Conservation (phyloP, 2,113 vertebrate genomes). For the Sclerurus mexicanus region DNA sequence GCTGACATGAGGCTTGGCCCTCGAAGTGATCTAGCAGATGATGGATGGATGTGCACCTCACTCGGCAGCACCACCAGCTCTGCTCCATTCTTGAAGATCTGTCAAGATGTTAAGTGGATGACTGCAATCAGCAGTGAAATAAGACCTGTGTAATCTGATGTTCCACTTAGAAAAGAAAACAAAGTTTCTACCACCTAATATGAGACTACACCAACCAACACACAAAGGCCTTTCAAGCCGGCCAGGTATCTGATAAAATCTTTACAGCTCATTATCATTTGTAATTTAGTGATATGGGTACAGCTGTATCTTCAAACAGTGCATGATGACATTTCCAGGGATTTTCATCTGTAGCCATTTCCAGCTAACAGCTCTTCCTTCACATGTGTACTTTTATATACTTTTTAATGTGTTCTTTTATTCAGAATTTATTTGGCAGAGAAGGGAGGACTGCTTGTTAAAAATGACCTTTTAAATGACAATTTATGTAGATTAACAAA, state of each 20-base stretch:
- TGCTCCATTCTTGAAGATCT: conserved; percentile 81
- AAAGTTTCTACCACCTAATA: conserved; percentile 66
- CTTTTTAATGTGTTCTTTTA: background rate
- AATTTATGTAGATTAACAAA: background rate
- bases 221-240: conserved; percentile 57
- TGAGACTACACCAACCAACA: conserved; percentile 50
- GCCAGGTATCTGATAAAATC: conserved; percentile 76
- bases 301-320: conserved; percentile 58
- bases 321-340: conserved; percentile 61
- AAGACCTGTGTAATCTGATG: conserved; percentile 90
- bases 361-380: background rate
- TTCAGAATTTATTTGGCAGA: background rate
- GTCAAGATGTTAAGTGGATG: conserved; percentile 90
- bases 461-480: background rate
- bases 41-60: conserved; percentile 82
- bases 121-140: conserved; percentile 88
- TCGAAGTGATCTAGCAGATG: conserved; percentile 83
- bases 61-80: conserved; percentile 72
- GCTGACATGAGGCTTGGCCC: conserved; percentile 39
- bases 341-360: conserved; percentile 16
- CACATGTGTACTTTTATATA: background rate
- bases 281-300: conserved; percentile 52
- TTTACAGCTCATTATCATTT: conserved; percentile 73
- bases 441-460: background rate
- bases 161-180: conserved; percentile 86